phyloP scores from a whole-genome alignment of 2,797 vertebrate genomes.

The Oceanodroma leucorhoa region DNA sequence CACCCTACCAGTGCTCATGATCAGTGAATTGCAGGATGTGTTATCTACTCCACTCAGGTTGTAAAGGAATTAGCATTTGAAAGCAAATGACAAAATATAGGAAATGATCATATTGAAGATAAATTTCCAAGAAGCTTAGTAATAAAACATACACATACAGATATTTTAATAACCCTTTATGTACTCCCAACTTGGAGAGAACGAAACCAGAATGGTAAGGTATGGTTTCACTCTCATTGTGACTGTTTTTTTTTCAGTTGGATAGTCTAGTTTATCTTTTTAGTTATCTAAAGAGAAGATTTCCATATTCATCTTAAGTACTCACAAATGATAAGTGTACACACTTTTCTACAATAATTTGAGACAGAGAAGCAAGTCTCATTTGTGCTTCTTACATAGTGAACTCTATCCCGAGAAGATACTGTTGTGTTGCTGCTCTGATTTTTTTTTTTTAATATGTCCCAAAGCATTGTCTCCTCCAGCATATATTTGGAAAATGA shows the following conservation, averaged over 20 bases:
- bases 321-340: neutral
- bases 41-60: neutral
- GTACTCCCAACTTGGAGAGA: neutral
- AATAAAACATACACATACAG: neutral
- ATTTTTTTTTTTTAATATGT: neutral
- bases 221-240: neutral
- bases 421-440: neutral
- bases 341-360: neutral
- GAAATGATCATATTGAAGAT: neutral
- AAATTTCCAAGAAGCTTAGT: neutral
- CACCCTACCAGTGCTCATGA: neutral
- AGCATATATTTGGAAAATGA: constrained; percentile 48
- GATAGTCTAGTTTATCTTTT: neutral
- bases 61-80: neutral
- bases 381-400: neutral
- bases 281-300: neutral
- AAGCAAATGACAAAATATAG: neutral
- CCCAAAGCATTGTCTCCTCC: neutral
- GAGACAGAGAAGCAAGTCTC: neutral
- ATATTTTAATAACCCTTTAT: neutral
- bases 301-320: neutral
- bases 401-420: neutral
- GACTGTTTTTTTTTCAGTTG: neutral
- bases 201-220: neutral
- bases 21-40: neutral